Percentiles rank a stretch among this genome's conserved stretches.
Conservation (phyloP, 2,113 vertebrate species). For the Promerops cafer region DNA sequence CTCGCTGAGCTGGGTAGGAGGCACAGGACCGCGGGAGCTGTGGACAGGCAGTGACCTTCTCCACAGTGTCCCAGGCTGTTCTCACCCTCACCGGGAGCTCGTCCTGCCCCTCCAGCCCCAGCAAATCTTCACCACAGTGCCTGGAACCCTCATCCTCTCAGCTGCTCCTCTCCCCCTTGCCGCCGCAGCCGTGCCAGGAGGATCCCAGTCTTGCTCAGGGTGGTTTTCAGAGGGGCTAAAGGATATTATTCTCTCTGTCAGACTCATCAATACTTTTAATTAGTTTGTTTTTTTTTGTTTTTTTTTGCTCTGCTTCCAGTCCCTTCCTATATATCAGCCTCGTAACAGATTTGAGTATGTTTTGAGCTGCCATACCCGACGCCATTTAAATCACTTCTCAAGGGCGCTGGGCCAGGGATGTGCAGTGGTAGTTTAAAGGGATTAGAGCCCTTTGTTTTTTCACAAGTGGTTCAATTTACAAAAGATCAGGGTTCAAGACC, state of each 20-base stretch:
- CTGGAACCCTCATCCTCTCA: not conserved
- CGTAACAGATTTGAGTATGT: slow-evolving; percentile 46
- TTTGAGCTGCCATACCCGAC: slow-evolving; percentile 39
- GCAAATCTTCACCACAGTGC: rapidly evolving
- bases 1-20: not conserved
- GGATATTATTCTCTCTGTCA: slow-evolving; percentile 39
- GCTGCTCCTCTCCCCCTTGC: not conserved
- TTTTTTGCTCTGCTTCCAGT: not conserved
- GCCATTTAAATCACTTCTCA: slow-evolving; percentile 58
- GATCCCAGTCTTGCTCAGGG: not conserved
- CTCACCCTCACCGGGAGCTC: not conserved
- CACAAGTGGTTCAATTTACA: slow-evolving; percentile 69
- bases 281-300: slow-evolving; percentile 24
- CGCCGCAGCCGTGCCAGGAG: not conserved
- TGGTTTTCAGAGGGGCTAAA: slow-evolving; percentile 3
- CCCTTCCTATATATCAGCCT: slow-evolving; percentile 5
- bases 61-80: not conserved
- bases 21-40: not conserved
- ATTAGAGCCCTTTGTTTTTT: slow-evolving; percentile 68
- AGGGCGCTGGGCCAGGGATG: slow-evolving; percentile 62
- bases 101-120: not conserved
- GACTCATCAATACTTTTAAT: slow-evolving; percentile 62
- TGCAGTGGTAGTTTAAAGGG: slow-evolving; percentile 65
- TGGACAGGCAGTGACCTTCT: not conserved
- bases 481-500: slow-evolving; percentile 68